Evolutionary conservation across 2,113 vertebrate genomes (phyloP).

Genomic region (Cyanoramphus novaezelandiae): DNA sequence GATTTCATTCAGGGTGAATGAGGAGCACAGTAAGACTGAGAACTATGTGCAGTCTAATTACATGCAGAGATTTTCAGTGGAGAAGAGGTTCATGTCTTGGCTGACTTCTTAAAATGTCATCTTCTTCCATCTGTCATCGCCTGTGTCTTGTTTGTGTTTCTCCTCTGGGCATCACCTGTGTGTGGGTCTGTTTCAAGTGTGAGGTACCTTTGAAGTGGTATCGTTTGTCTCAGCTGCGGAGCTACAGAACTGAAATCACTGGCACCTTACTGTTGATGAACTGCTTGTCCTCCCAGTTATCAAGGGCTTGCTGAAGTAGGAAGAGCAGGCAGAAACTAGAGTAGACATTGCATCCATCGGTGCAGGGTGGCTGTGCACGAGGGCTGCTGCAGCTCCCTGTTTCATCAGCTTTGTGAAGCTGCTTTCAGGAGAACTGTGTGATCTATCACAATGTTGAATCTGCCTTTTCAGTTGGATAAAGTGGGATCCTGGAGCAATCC

Average conservation of each 20-base stretch:
- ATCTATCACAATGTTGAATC: neutral
- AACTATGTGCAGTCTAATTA: neutral
- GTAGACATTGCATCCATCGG: neutral
- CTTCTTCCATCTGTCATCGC: neutral
- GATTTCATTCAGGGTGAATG: neutral
- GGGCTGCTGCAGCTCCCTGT: neutral
- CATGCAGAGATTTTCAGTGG: neutral
- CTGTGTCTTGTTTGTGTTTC: neutral
- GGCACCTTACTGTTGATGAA: neutral
- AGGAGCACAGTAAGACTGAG: neutral
- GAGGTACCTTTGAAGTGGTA: neutral
- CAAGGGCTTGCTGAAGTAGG: neutral
- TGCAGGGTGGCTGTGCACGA: fast-evolving
- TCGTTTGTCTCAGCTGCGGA: neutral
- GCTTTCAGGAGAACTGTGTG: neutral
- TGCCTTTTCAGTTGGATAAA: neutral
- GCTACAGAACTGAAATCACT: neutral
- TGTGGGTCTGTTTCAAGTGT: neutral
- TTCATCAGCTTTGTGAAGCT: neutral
- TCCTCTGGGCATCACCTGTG: neutral
- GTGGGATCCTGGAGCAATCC: neutral
- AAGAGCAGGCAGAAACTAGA: neutral
- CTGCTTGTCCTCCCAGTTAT: neutral
- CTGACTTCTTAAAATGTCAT: neutral
- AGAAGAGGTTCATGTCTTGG: neutral